Evolutionary conservation across 2,888 invertebrate genomes (phyloP).

Genomic region (Scaptomyza parva): DNA sequence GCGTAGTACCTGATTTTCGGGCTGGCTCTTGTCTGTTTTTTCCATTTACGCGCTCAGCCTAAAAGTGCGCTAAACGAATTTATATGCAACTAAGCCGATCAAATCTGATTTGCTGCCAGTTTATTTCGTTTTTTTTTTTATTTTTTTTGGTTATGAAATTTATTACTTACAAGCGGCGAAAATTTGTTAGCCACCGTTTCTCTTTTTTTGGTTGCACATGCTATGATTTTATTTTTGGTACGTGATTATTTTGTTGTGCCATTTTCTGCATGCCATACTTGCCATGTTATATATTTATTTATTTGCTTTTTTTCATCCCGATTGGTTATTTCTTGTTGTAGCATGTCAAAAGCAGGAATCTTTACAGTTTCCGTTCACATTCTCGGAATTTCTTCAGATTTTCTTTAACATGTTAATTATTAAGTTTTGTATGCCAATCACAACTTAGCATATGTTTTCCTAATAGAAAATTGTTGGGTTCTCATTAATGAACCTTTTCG

Average conservation of each 20-base stretch:
- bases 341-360: constrained; percentile 26
- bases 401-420: constrained; percentile 52
- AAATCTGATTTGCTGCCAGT: constrained; percentile 64
- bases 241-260: constrained; percentile 60
- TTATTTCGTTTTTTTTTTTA: constrained; percentile 6
- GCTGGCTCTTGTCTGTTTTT: constrained; percentile 9
- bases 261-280: too few species aligned
- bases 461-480: constrained; percentile 60
- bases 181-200: constrained; percentile 27
- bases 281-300: constrained; percentile 32
- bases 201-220: constrained; percentile 20
- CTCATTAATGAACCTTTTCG: constrained; percentile 40
- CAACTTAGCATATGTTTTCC: constrained; percentile 36
- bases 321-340: constrained; percentile 7
- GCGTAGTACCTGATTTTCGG: constrained; percentile 44
- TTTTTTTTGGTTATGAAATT: constrained; percentile 23
- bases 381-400: constrained; percentile 11
- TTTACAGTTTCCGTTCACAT: constrained; percentile 4
- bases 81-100: constrained; percentile 68
- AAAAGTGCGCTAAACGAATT: constrained; percentile 66
- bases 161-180: constrained; percentile 27
- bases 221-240: constrained; percentile 52
- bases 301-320: constrained; percentile 13
- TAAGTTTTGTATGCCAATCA: constrained; percentile 53
- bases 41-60: constrained; percentile 43